Evolutionary conservation across 2,113 vertebrate species (phyloP).

Genomic region (Loxodonta africana): DNA sequence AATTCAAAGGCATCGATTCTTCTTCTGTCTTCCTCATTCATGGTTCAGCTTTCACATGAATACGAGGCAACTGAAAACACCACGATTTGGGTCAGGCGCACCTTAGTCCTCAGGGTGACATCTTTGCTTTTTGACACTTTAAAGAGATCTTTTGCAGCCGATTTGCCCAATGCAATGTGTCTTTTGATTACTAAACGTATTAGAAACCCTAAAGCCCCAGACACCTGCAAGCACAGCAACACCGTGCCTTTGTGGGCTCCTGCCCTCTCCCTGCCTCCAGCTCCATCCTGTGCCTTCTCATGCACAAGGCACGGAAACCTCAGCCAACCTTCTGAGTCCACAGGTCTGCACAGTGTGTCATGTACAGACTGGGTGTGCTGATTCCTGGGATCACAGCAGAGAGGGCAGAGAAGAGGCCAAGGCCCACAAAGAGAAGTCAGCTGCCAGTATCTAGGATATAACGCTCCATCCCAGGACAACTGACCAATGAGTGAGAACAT

Average conservation of each 20-base stretch:
- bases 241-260: accelerated
- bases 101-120: too few species aligned
- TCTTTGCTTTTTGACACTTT: too few species aligned
- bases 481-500: neutral
- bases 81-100: too few species aligned
- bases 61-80: too few species aligned
- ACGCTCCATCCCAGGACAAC: neutral
- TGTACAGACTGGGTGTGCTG: neutral
- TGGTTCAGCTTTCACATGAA: too few species aligned
- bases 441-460: accelerated
- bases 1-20: too few species aligned
- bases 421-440: neutral
- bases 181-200: neutral
- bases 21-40: too few species aligned
- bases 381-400: neutral
- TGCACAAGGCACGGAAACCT: neutral
- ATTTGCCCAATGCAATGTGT: too few species aligned
- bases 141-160: too few species aligned
- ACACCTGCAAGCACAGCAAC: neutral
- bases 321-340: neutral
- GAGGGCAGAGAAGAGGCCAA: neutral
- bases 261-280: too few species aligned
- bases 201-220: neutral
- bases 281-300: neutral
- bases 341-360: accelerated